Percentiles rank a stretch among this genome's conserved stretches.
phyloP scores from a whole-genome alignment of 2,797 vertebrate species.

The Clarias fuscus region DNA sequence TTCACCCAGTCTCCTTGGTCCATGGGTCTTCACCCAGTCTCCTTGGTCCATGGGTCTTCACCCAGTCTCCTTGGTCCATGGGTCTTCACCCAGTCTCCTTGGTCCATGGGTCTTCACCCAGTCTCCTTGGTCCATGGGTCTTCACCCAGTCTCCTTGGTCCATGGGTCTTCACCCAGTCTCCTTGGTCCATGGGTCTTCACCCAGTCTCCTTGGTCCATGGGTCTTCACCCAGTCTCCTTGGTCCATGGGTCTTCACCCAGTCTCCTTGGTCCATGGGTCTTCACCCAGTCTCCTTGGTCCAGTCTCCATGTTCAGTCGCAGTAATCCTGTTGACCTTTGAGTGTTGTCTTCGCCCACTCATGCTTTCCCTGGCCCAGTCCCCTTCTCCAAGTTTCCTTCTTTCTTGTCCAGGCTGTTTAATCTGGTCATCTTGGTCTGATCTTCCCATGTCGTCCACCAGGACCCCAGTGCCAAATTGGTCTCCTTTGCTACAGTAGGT shows the following conservation, averaged over 20 bases:
- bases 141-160: not conserved
- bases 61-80: not conserved
- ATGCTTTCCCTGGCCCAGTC: not conserved
- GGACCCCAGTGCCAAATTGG: too few relatives aligned
- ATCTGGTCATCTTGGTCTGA: not conserved
- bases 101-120: too few relatives aligned
- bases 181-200: too few relatives aligned
- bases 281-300: too few relatives aligned
- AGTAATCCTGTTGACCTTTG: not conserved
- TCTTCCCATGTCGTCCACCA: too few relatives aligned
- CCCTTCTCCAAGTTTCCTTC: not conserved
- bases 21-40: not conserved
- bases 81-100: not conserved
- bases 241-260: too few relatives aligned
- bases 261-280: not conserved
- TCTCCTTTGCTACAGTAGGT: too few relatives aligned
- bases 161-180: not conserved
- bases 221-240: too few relatives aligned
- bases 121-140: not conserved
- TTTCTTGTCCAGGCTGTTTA: not conserved
- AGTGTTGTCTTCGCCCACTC: not conserved
- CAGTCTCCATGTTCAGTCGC: not conserved
- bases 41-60: not conserved
- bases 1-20: not conserved
- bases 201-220: too few relatives aligned